Base-by-base conservation (phyloP, 2,888 invertebrate species). In the Operophtera brumata region DNA sequence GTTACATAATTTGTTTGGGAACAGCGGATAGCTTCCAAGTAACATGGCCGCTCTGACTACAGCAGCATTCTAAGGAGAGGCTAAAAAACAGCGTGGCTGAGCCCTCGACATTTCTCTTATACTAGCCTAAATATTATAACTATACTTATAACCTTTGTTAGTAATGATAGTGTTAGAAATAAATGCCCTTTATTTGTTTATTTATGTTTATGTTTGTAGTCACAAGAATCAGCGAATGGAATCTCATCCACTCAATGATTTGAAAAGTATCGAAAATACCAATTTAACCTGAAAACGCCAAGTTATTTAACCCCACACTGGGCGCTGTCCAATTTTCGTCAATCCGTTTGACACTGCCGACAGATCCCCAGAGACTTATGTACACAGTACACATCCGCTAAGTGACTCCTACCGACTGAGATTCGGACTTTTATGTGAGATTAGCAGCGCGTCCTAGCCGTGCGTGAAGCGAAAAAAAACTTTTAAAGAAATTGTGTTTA, bases 291-390 rank as follows among this genome's bases (percentile, higher is more conserved):
- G 1, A 37, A 47, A 26, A 36, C 12, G 28, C 30, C 30, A 30
- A 20, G 20, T 30, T 37, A 34, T 41, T 41, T 34, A 47, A 34
- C 34, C 48, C 34, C 3, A 34, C 48, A 20, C 44, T 39, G 34
- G 32, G 25, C 45, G 40, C 1, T 46, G 40, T 45, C 45, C 51
- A 51, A 46, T 46, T 40, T 46, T 28, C 45, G 35, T 40, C 26
- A 25, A 37, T 34, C 2, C 11, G 11, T 34, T 11, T 11, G 20
- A 20, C 28, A 36, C 13, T 13, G n/a, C 12, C 30, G 26, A 0
- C 3, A 1, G 10, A 11, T 25, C 51, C 45, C 35, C 0, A 1
- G 45, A 40, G 51, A 51, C 9, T 9, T 12, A 1, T 11, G 37
- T 10, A 10, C 20, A 30, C 39, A 35, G 50, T 43, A 34, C 43